Evolutionary conservation across 2,888 invertebrate species (phyloP), one percentile per base, ranked within the genome.

Genomic region (Diadegma fenestrale): DNA sequence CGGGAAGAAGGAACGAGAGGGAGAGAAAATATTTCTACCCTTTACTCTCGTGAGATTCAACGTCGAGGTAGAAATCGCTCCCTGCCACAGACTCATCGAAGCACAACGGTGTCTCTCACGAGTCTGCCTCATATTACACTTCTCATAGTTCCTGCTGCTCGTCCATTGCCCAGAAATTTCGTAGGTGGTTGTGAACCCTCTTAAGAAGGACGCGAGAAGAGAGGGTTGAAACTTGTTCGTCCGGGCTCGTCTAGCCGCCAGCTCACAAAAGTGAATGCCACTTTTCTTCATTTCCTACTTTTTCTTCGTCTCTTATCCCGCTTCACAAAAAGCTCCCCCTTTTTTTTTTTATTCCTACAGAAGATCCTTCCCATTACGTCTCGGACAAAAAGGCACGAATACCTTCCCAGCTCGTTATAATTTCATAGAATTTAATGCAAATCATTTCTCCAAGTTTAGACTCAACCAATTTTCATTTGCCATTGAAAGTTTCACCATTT

Each of bases 91-190:
- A 22, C 37, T 37, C 66, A 8, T 58, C 48, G 26, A 43, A 19
- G 26, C 51, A 19, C 45, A 48, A 48, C 48, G 48, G 48, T 37
- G 51, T 71, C 71, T 54, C 68, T 48, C 30, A 61, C 66, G 82
- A 61, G 43, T 82, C 72, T 82, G 37, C 78, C 82, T 78, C 78
- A 41, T 73, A 68, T 72, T 48, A 82, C 71, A 41, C 33, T 41
- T 54, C 72, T 71, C 80, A 71, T 76, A 79, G 63, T 22, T 78
- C 71, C 45, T 5, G 26, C 14, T 33, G n/a, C 19, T 45, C 69
- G 75, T 45, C 51, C 75, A 51, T 80, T 63, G 66, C 64, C 45
- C 26, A 64, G 41, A 71, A 80, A 84, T 76, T 84, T 75, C 76
- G 76, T 61, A 48, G 66, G 72, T 26, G 30, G 14, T 58, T 58